phyloP scores from a whole-genome alignment of 2,797 vertebrate species.

The Distichodus sexfasciatus region DNA sequence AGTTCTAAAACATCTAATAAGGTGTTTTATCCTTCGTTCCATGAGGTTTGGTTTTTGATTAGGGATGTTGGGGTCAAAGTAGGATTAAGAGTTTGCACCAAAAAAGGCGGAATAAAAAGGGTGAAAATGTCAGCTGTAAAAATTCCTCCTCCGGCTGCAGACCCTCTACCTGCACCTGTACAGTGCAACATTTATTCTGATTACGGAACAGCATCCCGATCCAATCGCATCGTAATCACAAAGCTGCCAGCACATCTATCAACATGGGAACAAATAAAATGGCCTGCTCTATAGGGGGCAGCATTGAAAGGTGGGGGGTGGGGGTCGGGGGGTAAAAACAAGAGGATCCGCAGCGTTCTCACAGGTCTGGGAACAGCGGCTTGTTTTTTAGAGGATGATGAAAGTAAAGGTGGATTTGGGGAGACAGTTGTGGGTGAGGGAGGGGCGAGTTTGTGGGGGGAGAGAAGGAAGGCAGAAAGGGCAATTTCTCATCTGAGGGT shows the following conservation, averaged over 20 bases:
- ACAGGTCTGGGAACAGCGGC: constrained; percentile 40
- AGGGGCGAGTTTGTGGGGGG: constrained; percentile 48
- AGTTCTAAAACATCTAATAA: no score
- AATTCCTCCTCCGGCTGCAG: constrained; percentile 23
- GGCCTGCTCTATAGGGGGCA: constrained; percentile 49
- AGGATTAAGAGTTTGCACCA: no score
- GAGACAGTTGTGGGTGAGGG: constrained; percentile 65
- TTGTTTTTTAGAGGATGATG: constrained; percentile 66
- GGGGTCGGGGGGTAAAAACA: constrained; percentile 33
- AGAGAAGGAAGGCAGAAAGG: constrained; percentile 35
- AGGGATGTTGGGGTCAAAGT: no score
- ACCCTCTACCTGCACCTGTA: constrained; percentile 44
- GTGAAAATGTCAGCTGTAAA: background rate
- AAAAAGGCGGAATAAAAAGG: background rate
- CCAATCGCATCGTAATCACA: constrained; percentile 80
- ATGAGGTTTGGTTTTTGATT: no score
- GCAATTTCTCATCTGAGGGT: constrained; percentile 51
- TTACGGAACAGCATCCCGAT: constrained; percentile 73
- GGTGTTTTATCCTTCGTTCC: no score
- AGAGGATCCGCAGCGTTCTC: constrained; percentile 55
- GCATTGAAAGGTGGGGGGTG: background rate
- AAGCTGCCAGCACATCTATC: constrained; percentile 80
- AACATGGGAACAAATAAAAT: constrained; percentile 77
- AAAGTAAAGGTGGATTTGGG: constrained; percentile 69
- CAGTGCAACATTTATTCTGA: constrained; percentile 77